These are phyloP conservation scores for Agrypnus murinus DNA, from an alignment of 2,888 invertebrate genomes.

Conservation along the genomic window DNA sequence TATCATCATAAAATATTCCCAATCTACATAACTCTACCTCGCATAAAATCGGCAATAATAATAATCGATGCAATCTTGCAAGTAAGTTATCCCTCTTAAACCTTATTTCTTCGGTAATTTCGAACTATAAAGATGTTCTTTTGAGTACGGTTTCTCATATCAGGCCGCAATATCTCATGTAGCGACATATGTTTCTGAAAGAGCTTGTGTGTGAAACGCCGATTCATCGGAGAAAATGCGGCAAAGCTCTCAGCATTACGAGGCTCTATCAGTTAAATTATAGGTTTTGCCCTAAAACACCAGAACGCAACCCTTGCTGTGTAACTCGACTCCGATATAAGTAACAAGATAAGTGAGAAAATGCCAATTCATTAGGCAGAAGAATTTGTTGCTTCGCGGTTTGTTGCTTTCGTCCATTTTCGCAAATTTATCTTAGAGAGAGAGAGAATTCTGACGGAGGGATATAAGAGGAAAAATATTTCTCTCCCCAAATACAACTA, in stretches of 20 bases:
- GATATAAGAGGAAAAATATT: constrained; percentile 5
- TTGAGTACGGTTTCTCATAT: constrained; percentile 47
- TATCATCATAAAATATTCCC: too few relatives aligned
- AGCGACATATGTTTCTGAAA: constrained; percentile 50
- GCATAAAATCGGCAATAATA: constrained; percentile 12
- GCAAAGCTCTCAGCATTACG: constrained; percentile 53
- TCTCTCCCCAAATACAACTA: not conserved
- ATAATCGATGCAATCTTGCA: constrained; percentile 24
- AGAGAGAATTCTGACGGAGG: constrained; percentile 2
- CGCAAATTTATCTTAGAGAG: constrained; percentile 25
- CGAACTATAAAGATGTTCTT: constrained; percentile 40
- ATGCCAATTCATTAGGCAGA: constrained; percentile 49
- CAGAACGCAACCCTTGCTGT: constrained; percentile 39
- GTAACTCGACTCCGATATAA: constrained; percentile 44
- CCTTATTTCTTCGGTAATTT: constrained; percentile 27
- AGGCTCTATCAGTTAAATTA: constrained; percentile 53
- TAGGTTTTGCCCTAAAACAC: constrained; percentile 50
- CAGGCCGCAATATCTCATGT: constrained; percentile 43
- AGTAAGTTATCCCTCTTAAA: constrained; percentile 31
- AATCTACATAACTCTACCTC: not conserved
- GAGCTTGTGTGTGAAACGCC: constrained; percentile 50
- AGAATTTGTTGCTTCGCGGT: constrained; percentile 33
- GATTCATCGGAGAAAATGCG: constrained; percentile 56
- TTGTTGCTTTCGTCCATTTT: constrained; percentile 20
- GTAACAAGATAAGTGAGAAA: constrained; percentile 50